A percentile compares a stretch with the other conserved stretches of the same genome.
Evolutionary conservation across 2,797 vertebrate genomes (phyloP).

Genomic region (Pseudochirops corinnae): DNA sequence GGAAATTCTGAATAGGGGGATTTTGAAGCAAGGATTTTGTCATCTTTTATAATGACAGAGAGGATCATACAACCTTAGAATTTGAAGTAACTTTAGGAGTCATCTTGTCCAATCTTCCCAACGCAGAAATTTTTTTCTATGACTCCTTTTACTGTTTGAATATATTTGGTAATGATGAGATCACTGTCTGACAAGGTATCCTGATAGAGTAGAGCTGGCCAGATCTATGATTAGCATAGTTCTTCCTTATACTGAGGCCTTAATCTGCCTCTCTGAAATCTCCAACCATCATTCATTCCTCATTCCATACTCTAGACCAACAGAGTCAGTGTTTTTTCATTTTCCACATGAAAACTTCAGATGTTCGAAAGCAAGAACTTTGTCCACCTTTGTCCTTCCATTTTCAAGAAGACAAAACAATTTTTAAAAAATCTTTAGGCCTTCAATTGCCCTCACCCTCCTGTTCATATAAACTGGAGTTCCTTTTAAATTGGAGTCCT

Average conservation of each 20-base stretch:
- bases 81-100: neutral
- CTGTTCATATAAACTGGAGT: neutral
- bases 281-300: neutral
- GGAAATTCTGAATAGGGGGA: neutral
- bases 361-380: neutral
- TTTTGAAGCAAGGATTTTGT: neutral
- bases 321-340: neutral
- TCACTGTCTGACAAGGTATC: neutral
- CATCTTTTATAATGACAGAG: neutral
- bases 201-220: neutral
- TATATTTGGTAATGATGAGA: conserved; percentile 1
- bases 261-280: neutral
- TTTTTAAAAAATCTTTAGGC: conserved; percentile 11
- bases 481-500: neutral
- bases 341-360: neutral
- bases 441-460: conserved; percentile 17
- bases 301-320: conserved; percentile 26
- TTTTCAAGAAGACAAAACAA: conserved; percentile 7
- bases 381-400: neutral
- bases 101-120: neutral
- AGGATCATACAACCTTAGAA: neutral
- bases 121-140: conserved; percentile 20
- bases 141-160: neutral
- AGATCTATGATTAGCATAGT: neutral
- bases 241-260: neutral